Evolutionary conservation across 1,140 invertebrate genomes (phyloP), one percentile per base, ranked within the genome.

Genomic region (Calephelis nemesis): DNA sequence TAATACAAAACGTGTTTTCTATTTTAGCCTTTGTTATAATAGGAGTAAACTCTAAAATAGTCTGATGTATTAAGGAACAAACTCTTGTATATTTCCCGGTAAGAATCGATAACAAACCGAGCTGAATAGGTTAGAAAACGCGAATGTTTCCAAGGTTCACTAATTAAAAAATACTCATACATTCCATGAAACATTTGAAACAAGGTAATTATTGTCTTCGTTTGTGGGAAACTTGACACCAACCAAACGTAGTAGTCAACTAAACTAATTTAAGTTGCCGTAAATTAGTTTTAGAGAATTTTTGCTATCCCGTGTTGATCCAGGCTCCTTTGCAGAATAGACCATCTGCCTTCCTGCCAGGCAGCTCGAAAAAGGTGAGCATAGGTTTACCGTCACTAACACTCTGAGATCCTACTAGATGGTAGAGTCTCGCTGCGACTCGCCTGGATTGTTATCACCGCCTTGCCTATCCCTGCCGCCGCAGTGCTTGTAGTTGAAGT

Each of bases 31-130:
- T 47, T 47, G 52, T 48, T 9, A 11, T 11, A n/a, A 62, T n/a
- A 47, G 15, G 10, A 4, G n/a, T 63, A 70, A 30, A 66, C 15
- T 66, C 39, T 15, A 39, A 63, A 47, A 50, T 70, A 42, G 50
- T 47, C 10, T 45, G 62, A 30, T 30, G 3, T 13, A 15, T 19
- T 47, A 0, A 58, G 48, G 8, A n/a, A n/a, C 10, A n/a, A 48
- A 49, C 0, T 11, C 9, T 49, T 10, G 48, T 39, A 30, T 58
- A 58, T 58, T 58, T 11, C 52, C 11, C 13, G 10, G 10, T 58
- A n/a, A 15, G 30, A 64, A 62, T 45, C 67, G 50, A 72, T 72
- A 73, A 70, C 63, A 65, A 72, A 69, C 58, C 50, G 66, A 58
- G 67, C 60, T 63, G 50, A 64, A 69, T 68, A 63, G 45, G 63